Percentiles rank a stretch among this genome's conserved stretches.
phyloP scores from a whole-genome alignment of 2,797 vertebrate species.

The Enteromius anoplus region DNA sequence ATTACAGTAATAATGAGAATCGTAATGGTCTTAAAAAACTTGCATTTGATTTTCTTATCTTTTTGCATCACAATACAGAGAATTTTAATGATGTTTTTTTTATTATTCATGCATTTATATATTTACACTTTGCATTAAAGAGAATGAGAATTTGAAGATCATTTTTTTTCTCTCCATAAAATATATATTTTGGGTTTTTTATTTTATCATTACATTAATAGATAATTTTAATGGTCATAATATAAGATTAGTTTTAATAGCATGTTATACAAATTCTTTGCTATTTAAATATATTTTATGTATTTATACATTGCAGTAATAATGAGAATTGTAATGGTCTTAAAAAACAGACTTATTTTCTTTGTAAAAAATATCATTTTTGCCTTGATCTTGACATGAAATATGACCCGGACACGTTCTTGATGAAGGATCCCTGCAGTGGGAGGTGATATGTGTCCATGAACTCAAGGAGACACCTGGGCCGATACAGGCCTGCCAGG shows the following conservation, averaged over 20 bases:
- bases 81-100: too few relatives aligned
- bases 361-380: neutral
- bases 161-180: too few relatives aligned
- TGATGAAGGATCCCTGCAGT: neutral
- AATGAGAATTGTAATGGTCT: neutral
- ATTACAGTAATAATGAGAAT: too few relatives aligned
- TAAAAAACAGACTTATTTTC: neutral
- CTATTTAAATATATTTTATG: neutral
- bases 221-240: neutral
- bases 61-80: too few relatives aligned
- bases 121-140: too few relatives aligned
- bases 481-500: neutral
- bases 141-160: too few relatives aligned
- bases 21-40: too few relatives aligned
- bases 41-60: too few relatives aligned
- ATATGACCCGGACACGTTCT: neutral
- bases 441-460: neutral
- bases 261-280: neutral
- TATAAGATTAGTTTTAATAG: neutral
- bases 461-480: constrained; percentile 29
- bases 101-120: too few relatives aligned
- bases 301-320: neutral
- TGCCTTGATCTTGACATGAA: constrained; percentile 1
- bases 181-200: too few relatives aligned
- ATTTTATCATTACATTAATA: too few relatives aligned